Evolutionary conservation across 1,140 invertebrate species (phyloP), one percentile per base, ranked within the genome.

Genomic region (Drosophila ambigua): DNA sequence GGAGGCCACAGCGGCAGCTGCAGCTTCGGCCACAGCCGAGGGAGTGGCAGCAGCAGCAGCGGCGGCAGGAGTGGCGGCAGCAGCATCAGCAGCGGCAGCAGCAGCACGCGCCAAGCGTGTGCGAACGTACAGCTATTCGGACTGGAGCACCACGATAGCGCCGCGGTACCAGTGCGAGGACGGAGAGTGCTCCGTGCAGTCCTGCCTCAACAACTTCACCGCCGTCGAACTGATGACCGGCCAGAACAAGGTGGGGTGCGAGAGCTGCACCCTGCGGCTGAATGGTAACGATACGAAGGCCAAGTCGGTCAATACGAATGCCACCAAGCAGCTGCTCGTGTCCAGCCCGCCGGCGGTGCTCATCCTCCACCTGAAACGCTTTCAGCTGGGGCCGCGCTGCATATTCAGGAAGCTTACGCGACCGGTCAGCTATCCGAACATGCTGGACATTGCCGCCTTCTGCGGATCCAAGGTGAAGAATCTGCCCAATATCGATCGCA

Each of bases 281-380:
- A 95, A 95, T 69, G 94, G 93, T 9, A 92, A 83, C 75, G 94
- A 93, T 31, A 92, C 92, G 55, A 93, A 93, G 20, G 94, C 94
- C 35, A 96, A 97, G 89, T 95, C 95, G 20, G 95, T 98, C 0
- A 97, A 97, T 88, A 98, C 96, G 1, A 96, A 97, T 91, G 97
- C 98, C 39, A 97, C 95, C 2, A 99, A 99, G 92, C 96, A 98
- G 90, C 95, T 99, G 89, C 93, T 99, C 2, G 96, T 99, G 11
- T 96, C 96, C 61, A 95, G 94, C 83, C 97, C 98, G 28, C 99
- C 99, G 2, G 95, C 97, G 4, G 95, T 99, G 62, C 93, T 99
- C 0, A 99, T 99, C 31, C 92, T 99, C 16, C 98, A 99, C 91
- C 92, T 99, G 49, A 99, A 99, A 92, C 92, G 99, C 31, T 97